A percentile compares a stretch with the other conserved stretches of the same genome.
These are phyloP conservation scores for Coracopsis vasa DNA, from an alignment of 2,113 vertebrate genomes.

Conservation along the genomic window DNA sequence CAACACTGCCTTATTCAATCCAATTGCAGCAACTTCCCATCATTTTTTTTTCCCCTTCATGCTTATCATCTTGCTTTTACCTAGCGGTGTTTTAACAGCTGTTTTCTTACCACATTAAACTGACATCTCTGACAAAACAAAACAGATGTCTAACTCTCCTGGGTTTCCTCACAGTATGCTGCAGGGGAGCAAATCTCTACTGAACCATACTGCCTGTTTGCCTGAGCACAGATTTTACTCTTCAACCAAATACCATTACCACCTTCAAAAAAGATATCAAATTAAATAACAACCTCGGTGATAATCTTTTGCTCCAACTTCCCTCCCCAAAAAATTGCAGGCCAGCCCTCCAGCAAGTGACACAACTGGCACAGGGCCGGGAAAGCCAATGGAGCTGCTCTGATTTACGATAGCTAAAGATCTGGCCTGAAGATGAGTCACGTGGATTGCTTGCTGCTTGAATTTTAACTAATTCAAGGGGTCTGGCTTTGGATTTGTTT, in stretches of 20 bases:
- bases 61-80: not conserved
- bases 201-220: not conserved
- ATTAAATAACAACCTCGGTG: not conserved
- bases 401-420: not conserved
- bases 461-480: not conserved
- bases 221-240: not conserved
- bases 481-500: not conserved
- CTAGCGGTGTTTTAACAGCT: not conserved
- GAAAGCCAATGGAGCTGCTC: not conserved
- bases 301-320: not conserved
- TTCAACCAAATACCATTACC: not conserved
- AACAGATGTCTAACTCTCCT: not conserved
- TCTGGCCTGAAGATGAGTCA: not conserved
- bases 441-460: not conserved
- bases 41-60: not conserved
- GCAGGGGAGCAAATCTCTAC: not conserved
- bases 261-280: not conserved
- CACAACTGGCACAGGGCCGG: not conserved
- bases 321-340: not conserved
- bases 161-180: not conserved
- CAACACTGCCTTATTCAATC: not conserved
- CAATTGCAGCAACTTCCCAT: not conserved
- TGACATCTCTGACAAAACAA: not conserved
- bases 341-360: not conserved
- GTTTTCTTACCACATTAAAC: constrained; percentile 29